Base-by-base conservation (phyloP, 2,888 invertebrate genomes). In the Platycheirus rosarum region DNA sequence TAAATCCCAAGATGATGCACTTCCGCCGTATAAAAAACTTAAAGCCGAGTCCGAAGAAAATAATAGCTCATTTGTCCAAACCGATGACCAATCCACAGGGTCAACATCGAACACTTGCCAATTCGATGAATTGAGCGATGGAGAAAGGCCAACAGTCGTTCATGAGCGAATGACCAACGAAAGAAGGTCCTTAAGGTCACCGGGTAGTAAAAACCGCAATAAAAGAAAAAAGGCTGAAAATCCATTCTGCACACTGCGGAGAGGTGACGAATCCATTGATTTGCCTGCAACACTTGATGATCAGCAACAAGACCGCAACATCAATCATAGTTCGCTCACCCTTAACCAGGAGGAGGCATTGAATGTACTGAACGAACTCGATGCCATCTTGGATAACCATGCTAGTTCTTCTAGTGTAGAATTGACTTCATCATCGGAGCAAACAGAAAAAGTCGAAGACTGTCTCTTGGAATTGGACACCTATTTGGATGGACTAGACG, bases 381-480 rank as follows among this genome's bases (percentile, higher is more conserved):
- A 89, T 84, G 89, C 88, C 37, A 89, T 89, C 23, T 77, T 89
- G 11, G 88, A 89, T 84, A 87, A 86, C 32, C 88, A 88, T 76
- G 87, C 86, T 11, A 57, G 55, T 40, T 86, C 68, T 2, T 86
- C 87, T 1, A 78, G 68, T 3, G 85, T 86, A 5, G 78, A 76
- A 20, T 13, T 76, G 13, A 75, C 46, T 11, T 57, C 63, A 20
- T 70, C 85, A 9, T 63, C 77, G 1, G 77, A 82, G 20, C 71
- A 60, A 37, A 32, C 76, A 1, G 87, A 87, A 74, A 88, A 88
- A 77, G 88, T 92, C 13, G 91, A 91, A 85, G 91, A 91, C 55
- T 92, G 92, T 85, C 87, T 92, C 14, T 88, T 91, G 85, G 92
- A 92, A 77, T 87, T 92, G 85, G 92, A 92, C 87, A 91, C 91